Base-by-base conservation (phyloP, 1,140 invertebrate species). In the Reticulitermes speratus region DNA sequence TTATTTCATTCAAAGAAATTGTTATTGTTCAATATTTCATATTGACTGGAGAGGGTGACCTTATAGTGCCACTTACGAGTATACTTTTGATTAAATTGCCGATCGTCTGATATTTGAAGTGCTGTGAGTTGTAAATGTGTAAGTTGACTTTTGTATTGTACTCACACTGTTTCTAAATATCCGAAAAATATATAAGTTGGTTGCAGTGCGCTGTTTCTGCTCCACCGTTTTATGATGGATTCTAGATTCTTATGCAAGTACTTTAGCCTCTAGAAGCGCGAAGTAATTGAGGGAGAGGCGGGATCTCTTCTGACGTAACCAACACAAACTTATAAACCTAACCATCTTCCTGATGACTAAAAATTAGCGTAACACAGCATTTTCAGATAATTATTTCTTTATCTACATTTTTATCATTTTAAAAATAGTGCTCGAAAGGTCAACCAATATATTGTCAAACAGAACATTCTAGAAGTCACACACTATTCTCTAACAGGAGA, bases 251-350 rank as follows among this genome's bases (percentile, higher is more conserved):
- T 30, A 75, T 75, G 25, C 11, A 75, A 75, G 65, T 75, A 75
- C 65, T n/a, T 75, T 75, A 75, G 65, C 65, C 65, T 30, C 25
- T 75, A 75, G 65, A 30, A 75, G 65, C 65, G 65, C n/a, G n/a
- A 75, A 75, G 25, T 30, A 30, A 75, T n/a, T n/a, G n/a, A 6
- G 7, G n/a, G 21, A 19, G 25, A 8, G 65, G 65, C 14, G 5
- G 65, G 25, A 75, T n/a, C n/a, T 75, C n/a, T 48, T 48, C 45
- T 48, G 52, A 55, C 52, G 1, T 55, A 55, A 55, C 52, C 52
- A 19, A 55, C 1, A 55, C 14, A 5, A 55, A 55, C 52, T 5
- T 19, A 16, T 16, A 21, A 1, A 55, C 52, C 52, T 19, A 21
- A 14, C 52, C 16, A 75, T 75, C 65, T 75, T 30, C 8, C 3